Percentiles rank a stretch among this genome's conserved stretches.
Evolutionary conservation across 2,113 vertebrate genomes (phyloP).

Genomic region (Diphyllodes magnificus): DNA sequence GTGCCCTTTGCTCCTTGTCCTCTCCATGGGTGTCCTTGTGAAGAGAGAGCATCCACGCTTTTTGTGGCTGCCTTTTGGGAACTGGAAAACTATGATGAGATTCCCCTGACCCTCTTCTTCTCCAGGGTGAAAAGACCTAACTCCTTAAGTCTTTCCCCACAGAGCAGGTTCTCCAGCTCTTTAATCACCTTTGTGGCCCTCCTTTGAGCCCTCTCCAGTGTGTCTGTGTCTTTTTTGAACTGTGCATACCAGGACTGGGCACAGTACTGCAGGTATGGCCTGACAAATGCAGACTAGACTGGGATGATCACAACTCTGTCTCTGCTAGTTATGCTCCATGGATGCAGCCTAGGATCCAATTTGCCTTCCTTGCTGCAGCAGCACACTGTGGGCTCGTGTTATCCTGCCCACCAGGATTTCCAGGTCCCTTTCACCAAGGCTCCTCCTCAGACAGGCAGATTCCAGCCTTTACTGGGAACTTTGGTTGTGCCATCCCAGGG

Average conservation of each 20-base stretch:
- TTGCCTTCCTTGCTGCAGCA: not conserved
- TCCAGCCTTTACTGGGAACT: not conserved
- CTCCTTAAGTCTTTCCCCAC: not conserved
- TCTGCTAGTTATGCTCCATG: not conserved
- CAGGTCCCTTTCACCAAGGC: not conserved
- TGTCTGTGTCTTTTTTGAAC: not conserved
- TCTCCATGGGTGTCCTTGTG: not conserved
- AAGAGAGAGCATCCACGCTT: not conserved
- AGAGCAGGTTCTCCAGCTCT: not conserved
- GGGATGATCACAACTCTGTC: fast-evolving
- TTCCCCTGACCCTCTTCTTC: not conserved
- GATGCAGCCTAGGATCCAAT: not conserved
- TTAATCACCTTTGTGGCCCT: not conserved
- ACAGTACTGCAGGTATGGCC: not conserved
- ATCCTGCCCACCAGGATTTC: not conserved
- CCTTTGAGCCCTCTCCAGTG: not conserved
- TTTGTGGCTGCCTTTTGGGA: not conserved
- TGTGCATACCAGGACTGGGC: not conserved
- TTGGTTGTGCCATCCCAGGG: not conserved
- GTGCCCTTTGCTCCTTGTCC: not conserved
- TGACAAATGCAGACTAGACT: not conserved
- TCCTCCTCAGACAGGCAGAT: not conserved
- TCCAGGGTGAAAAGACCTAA: not conserved
- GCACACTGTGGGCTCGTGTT: not conserved
- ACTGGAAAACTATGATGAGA: not conserved